phyloP scores from a whole-genome alignment of 2,888 invertebrate species.

The Apamea crenata region DNA sequence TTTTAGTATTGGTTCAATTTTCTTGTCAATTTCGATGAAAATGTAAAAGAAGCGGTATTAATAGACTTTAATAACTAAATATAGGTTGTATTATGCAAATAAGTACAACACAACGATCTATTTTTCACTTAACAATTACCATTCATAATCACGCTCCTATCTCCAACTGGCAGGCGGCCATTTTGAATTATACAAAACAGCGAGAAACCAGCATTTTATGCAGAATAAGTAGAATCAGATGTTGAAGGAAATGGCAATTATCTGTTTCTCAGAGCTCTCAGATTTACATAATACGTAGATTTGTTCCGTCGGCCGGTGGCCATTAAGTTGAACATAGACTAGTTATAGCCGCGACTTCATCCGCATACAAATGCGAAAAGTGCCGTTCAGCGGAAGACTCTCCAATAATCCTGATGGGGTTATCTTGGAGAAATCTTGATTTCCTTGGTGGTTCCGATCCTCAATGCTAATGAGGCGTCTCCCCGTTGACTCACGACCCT shows the following conservation, averaged over 20 bases:
- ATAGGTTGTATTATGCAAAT: neutral
- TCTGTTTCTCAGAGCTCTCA: conserved; percentile 36
- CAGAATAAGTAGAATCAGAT: conserved; percentile 43
- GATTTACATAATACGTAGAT: conserved; percentile 66
- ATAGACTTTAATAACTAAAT: neutral
- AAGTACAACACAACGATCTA: neutral
- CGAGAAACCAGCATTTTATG: conserved; percentile 13
- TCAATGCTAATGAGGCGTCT: neutral
- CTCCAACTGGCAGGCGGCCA: conserved; percentile 30
- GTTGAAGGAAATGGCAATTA: conserved; percentile 52
- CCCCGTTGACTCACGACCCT: neutral
- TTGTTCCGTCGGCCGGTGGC: conserved; percentile 38
- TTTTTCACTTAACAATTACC: neutral
- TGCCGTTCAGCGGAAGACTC: neutral
- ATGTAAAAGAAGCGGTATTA: neutral
- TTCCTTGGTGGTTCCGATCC: neutral
- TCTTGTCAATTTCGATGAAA: neutral
- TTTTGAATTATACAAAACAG: conserved; percentile 50
- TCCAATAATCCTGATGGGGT: neutral
- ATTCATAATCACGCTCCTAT: conserved; percentile 12
- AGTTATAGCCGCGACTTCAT: neutral
- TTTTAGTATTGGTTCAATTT: neutral
- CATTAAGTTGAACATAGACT: conserved; percentile 3
- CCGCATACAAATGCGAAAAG: neutral
- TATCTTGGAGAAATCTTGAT: too few relatives aligned